These are phyloP conservation scores for Poecile atricapillus DNA, from an alignment of 2,113 vertebrate genomes.

Conservation along the genomic window DNA sequence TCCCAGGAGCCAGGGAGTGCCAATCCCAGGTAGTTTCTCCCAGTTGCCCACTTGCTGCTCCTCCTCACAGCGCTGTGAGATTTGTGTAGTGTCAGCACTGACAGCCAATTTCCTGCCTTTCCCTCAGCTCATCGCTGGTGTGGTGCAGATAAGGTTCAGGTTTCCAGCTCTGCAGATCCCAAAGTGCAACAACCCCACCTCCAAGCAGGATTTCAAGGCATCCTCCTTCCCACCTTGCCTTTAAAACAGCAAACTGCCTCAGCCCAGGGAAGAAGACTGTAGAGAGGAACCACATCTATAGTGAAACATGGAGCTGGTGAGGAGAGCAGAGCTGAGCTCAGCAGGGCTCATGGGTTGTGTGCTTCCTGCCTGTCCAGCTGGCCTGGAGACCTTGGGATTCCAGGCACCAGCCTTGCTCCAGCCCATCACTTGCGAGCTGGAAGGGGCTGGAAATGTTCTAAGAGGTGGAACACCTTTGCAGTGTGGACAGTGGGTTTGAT, in stretches of 20 bases:
- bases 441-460: neutral
- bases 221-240: neutral
- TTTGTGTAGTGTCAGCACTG: neutral
- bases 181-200: neutral
- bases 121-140: neutral
- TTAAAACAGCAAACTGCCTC: neutral
- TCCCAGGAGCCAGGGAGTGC: neutral
- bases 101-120: conserved; percentile 12
- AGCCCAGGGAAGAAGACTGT: neutral
- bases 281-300: neutral
- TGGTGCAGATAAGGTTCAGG: neutral
- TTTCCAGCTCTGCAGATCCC: neutral
- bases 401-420: neutral
- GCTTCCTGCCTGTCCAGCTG: neutral
- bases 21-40: neutral
- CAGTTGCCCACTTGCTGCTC: neutral
- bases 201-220: neutral
- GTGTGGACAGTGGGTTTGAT: neutral
- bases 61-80: accelerated
- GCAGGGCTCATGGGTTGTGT: neutral
- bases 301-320: neutral
- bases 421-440: neutral
- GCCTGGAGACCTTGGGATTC: neutral
- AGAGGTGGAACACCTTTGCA: neutral
- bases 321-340: neutral